Evolutionary conservation across 2,113 vertebrate species (phyloP).

Genomic region (Salvelinus fontinalis): DNA sequence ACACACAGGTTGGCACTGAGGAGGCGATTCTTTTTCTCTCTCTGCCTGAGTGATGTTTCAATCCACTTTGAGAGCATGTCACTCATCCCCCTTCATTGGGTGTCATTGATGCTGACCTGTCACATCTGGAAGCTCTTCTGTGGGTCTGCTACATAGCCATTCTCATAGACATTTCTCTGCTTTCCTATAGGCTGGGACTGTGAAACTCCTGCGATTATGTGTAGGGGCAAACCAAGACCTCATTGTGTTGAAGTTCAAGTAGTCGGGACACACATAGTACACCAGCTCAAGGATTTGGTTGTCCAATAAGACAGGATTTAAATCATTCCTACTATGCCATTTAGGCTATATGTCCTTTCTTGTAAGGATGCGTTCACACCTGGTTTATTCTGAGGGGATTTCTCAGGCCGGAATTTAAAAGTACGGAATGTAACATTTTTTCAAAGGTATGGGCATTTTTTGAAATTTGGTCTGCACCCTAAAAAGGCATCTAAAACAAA

Average conservation of each 20-base stretch:
- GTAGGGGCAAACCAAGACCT: slow-evolving; percentile 44
- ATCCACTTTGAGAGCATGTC: slow-evolving; percentile 48
- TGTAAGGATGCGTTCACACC: slow-evolving; percentile 41
- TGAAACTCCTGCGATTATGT: slow-evolving; percentile 55
- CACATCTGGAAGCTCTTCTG: slow-evolving; percentile 72
- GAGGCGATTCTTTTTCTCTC: slow-evolving; percentile 45
- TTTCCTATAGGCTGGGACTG: slow-evolving; percentile 45
- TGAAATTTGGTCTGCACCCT: background rate
- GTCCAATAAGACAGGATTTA: slow-evolving; percentile 5
- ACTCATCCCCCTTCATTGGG: slow-evolving; percentile 45
- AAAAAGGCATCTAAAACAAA: background rate
- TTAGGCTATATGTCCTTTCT: background rate
- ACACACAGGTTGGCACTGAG: slow-evolving; percentile 42
- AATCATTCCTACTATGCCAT: background rate
- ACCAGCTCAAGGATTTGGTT: slow-evolving; percentile 33
- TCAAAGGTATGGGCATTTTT: background rate
- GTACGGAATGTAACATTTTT: slow-evolving; percentile 8
- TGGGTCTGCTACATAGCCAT: slow-evolving; percentile 45
- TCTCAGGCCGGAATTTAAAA: slow-evolving; percentile 26
- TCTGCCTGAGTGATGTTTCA: slow-evolving; percentile 51
- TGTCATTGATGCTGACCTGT: slow-evolving; percentile 65
- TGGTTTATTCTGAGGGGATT: slow-evolving; percentile 28
- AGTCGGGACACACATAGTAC: slow-evolving; percentile 27
- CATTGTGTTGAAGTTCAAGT: slow-evolving; percentile 35
- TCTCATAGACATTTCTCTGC: slow-evolving; percentile 48